Evolutionary conservation across 2,113 vertebrate genomes (phyloP).

Genomic region (Vidua chalybeata): DNA sequence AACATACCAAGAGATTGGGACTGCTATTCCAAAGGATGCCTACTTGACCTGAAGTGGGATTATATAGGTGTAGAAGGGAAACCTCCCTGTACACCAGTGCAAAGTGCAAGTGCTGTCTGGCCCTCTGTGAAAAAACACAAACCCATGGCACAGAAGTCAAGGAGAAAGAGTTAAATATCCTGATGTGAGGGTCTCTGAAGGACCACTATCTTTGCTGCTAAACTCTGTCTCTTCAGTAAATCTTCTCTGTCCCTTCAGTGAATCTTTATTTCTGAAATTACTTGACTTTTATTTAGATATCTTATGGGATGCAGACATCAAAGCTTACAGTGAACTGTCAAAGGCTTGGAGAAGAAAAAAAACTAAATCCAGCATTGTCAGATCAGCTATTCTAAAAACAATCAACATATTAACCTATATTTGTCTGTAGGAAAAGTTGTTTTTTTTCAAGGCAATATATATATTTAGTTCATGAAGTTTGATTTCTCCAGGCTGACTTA

Average conservation of each 20-base stretch:
- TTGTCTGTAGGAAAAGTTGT: neutral
- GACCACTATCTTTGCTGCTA: neutral
- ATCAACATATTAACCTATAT: neutral
- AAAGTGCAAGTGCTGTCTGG: neutral
- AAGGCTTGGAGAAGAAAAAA: neutral
- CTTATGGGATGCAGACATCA: neutral
- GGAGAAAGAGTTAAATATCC: neutral
- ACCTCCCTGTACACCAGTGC: neutral
- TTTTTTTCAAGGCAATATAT: neutral
- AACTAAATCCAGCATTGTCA: neutral
- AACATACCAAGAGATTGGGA: neutral
- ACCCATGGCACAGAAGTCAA: rapidly evolving
- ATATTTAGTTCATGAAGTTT: neutral
- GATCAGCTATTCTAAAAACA: neutral
- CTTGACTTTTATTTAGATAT: neutral
- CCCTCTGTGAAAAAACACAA: neutral
- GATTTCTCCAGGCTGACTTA: neutral
- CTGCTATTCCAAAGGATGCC: neutral
- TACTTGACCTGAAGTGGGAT: neutral
- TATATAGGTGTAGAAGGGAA: neutral
- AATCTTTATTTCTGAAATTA: neutral
- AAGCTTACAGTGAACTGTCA: neutral
- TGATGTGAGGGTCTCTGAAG: neutral
- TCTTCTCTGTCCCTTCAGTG: neutral
- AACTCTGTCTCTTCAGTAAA: neutral